Base-by-base conservation (phyloP, 1,140 invertebrate species). In the Mesaphorura yosii region DNA sequence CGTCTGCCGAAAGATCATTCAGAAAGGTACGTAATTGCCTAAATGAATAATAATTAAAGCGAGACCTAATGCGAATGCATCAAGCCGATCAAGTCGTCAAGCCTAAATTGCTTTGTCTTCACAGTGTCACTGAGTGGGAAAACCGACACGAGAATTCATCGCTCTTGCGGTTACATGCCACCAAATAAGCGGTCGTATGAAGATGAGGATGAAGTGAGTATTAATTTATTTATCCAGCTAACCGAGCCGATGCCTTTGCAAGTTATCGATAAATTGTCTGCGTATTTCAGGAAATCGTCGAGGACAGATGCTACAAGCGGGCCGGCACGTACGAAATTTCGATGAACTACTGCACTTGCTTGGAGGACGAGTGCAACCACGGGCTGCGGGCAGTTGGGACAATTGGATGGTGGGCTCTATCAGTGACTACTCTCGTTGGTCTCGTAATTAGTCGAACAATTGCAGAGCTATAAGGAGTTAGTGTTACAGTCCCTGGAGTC, bases 1-100 rank as follows among this genome's bases (percentile, higher is more conserved):
- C 1, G 67, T 89, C 38, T 91, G 88, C 69, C 72, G 88, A 27
- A 85, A 87, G 73, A 83, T 78, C 56, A 70, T 77, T 34, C 82
- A 85, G 68, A 83, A 75, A 75, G 76, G 83, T 83, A 69, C 69
- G 55, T 57, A 40, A 40, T 34, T 3, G 15, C 46, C 10, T 31
- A 48, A n/a, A 10, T 7, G n/a, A 17, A 20, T 34, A 7, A 23
- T 22, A 50, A 50, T 17, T 50, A 38, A 50, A 12, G 10, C 28
- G 23, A 34, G 31, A n/a, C n/a, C 31, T 10, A 34, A 34, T 34
- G 31, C n/a, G 10, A n/a, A n/a, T n/a, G n/a, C n/a, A n/a, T n/a
- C n/a, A n/a, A n/a, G n/a, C n/a, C n/a, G n/a, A n/a, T n/a, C n/a
- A n/a, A n/a, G n/a, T n/a, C n/a, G n/a, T n/a, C n/a, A n/a, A n/a